Evolutionary conservation across 2,113 vertebrate genomes (phyloP).

Genomic region (Erythrolamprus reginae): DNA sequence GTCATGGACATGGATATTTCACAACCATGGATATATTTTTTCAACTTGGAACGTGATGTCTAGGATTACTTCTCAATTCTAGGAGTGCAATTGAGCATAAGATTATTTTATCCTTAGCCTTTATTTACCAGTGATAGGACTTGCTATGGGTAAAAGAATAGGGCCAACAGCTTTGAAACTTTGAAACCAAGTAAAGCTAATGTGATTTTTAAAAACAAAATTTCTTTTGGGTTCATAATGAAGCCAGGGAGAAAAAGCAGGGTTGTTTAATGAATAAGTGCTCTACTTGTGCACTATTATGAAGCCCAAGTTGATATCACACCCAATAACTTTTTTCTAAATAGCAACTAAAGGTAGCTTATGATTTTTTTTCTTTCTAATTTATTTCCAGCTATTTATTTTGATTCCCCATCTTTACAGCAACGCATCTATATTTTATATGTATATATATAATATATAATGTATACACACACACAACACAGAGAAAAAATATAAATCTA

Average conservation of each 20-base stretch:
- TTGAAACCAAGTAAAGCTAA: background rate
- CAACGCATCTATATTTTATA: no score
- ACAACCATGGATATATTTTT: background rate
- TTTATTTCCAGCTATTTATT: background rate
- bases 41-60: background rate
- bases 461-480: no score
- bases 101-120: background rate
- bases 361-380: background rate
- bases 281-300: background rate
- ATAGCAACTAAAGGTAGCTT: background rate
- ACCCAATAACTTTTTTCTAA: background rate
- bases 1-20: background rate
- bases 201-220: background rate
- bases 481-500: no score
- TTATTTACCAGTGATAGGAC: background rate
- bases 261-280: background rate
- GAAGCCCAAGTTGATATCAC: background rate
- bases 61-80: background rate
- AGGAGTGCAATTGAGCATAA: background rate
- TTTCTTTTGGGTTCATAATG: background rate
- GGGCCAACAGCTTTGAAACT: background rate
- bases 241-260: background rate
- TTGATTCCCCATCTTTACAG: background rate
- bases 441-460: no score
- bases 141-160: background rate